phyloP scores from a whole-genome alignment of 2,888 invertebrate genomes.

The Iselma pallidipennis region DNA sequence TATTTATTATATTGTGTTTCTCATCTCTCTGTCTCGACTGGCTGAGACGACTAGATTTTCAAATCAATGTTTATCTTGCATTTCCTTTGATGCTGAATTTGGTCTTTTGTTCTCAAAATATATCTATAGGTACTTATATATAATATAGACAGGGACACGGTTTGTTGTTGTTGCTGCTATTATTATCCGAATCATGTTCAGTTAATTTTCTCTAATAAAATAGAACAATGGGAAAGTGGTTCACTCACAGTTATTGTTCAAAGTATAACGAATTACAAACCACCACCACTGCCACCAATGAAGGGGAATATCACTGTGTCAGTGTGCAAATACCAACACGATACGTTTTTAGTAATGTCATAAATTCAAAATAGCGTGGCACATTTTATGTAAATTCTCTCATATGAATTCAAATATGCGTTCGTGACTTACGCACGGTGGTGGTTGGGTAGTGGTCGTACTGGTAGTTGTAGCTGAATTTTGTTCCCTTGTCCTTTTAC shows the following conservation, averaged over 20 bases:
- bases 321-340: conserved; percentile 41
- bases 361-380: conserved; percentile 41
- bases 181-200: background rate
- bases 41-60: conserved; percentile 33
- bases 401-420: conserved; percentile 43
- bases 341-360: conserved; percentile 39
- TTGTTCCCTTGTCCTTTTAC: background rate
- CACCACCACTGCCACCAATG: conserved; percentile 25
- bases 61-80: conserved; percentile 46
- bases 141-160: background rate
- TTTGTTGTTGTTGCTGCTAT: background rate
- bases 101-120: background rate
- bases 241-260: background rate
- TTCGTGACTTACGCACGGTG: conserved; percentile 42
- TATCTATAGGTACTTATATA: too few relatives aligned
- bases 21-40: conserved; percentile 5
- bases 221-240: background rate
- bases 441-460: too few relatives aligned
- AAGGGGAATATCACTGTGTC: conserved; percentile 31
- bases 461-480: background rate
- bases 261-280: background rate
- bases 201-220: background rate
- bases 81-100: conserved; percentile 29
- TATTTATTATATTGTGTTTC: conserved; percentile 42
- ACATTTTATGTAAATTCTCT: conserved; percentile 42